Evolutionary conservation across 2,888 invertebrate genomes (phyloP), one percentile per base, ranked within the genome.

Genomic region (Isoperla grammatica): DNA sequence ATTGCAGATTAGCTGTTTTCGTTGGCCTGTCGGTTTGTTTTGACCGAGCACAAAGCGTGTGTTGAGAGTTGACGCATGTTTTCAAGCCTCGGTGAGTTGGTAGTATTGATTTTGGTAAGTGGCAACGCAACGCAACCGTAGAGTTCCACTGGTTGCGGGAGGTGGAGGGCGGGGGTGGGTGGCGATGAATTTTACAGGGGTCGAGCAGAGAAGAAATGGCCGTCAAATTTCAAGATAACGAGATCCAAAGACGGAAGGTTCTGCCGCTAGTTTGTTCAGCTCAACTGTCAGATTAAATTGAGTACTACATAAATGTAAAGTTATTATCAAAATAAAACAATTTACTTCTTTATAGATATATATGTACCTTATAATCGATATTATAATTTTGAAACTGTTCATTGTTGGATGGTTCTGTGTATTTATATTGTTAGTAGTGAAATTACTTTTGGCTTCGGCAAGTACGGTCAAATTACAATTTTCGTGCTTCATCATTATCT

Each of bases 61-160:
- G 79, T 80, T 79, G 79, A 79, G 71, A 79, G 79, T 80, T 79
- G 79, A 79, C 79, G 80, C 79, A 79, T 80, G 79, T 80, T 79
- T 79, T 80, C 78, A 78, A 78, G 79, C 77, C 76, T 79, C 78
- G 79, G 78, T 79, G 78, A 74, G 74, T 74, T 20, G 48, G 57
- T 12, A 74, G 77, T 79, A 79, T 79, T 79, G 79, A 79, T 79
- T 78, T 78, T 62, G 62, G 62, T 62, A 62, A 62, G 62, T 62
- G 62, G 60, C 62, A 56, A 54, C 45, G 29, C 37, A 35, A 13
- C 54, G 54, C 37, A 35, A 13, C 54, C 37, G 40, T 29, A 19
- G 20, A 13, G 19, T 15, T 9, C 19, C 37, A 15, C 39, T 15
- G 35, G 15, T 35, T 20, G 22, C 17, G 19, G 54, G 39, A 13